Conservation (phyloP, 1,140 invertebrate genomes). For the Charaxes varanes region DNA sequence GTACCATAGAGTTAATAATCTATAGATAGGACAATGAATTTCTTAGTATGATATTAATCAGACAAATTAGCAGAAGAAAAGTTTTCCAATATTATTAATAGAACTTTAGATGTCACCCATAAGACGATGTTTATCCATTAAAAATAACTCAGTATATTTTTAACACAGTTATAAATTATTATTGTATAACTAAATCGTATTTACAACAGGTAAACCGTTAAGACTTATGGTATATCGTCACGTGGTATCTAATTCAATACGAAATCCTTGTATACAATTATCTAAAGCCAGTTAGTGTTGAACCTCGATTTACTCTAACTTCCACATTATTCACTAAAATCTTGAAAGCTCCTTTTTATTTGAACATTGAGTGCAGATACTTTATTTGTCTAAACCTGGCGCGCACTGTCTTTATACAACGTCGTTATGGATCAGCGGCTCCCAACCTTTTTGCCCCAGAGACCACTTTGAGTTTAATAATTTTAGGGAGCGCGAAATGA, state of each 20-base stretch:
- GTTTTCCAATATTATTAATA: too few species aligned
- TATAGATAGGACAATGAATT: too few species aligned
- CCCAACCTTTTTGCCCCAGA: too few species aligned
- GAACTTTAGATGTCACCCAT: too few species aligned
- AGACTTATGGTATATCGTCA: conserved; percentile 30
- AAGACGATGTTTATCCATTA: too few species aligned
- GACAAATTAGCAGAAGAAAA: too few species aligned
- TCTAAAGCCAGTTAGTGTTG: conserved; percentile 69
- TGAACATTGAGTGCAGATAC: conserved; percentile 72
- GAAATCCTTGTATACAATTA: conserved; percentile 71
- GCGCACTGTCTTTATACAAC: conserved; percentile 59
- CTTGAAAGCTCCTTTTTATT: conserved; percentile 73
- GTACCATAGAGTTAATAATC: too few species aligned
- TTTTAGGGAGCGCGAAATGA: too few species aligned
- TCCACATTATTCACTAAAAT: conserved; percentile 70
- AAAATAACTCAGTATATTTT: too few species aligned
- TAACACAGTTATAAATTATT: conserved; percentile 31
- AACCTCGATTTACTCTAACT: conserved; percentile 62
- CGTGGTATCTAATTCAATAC: conserved; percentile 47
- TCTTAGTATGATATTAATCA: too few species aligned
- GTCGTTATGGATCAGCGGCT: too few species aligned
- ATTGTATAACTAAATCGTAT: conserved; percentile 43
- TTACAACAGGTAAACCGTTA: conserved; percentile 39
- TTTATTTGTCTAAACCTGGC: conserved; percentile 69
- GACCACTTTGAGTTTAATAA: too few species aligned